A percentile compares a stretch with the other conserved stretches of the same genome.
These are phyloP conservation scores for Nipponacmea schrenckii DNA, from an alignment of 2,888 invertebrate genomes.

Conservation along the genomic window DNA sequence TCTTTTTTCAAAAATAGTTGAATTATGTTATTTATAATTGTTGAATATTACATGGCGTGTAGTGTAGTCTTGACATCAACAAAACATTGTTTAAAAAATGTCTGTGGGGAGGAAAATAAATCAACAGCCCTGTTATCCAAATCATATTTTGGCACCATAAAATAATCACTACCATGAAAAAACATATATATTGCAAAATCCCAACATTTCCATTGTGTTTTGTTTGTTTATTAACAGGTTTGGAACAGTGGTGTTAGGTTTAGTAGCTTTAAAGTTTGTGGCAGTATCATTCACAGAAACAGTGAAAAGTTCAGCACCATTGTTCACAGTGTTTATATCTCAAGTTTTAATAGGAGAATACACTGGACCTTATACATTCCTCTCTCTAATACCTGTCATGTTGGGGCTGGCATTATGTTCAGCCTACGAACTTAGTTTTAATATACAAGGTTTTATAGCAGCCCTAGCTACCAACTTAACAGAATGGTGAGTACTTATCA, in stretches of 20 bases:
- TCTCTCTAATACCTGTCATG: constrained; percentile 82
- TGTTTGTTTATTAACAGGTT: constrained; percentile 71
- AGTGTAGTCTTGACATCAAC: too few relatives aligned
- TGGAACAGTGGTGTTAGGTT: constrained; percentile 79
- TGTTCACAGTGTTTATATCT: constrained; percentile 82
- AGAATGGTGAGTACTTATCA: constrained; percentile 75
- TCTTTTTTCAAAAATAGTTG: too few relatives aligned
- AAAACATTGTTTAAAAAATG: too few relatives aligned
- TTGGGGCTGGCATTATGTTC: constrained; percentile 80
- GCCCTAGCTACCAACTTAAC: constrained; percentile 83
- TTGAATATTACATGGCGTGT: too few relatives aligned
- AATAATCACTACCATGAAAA: too few relatives aligned
- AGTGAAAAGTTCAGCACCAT: constrained; percentile 82
- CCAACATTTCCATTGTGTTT: too few relatives aligned
- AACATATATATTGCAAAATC: too few relatives aligned
- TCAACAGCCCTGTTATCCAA: too few relatives aligned
- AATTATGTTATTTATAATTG: too few relatives aligned
- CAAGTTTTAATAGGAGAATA: constrained; percentile 68
- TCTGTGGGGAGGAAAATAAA: too few relatives aligned
- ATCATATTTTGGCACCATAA: too few relatives aligned
- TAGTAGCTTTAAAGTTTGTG: constrained; percentile 81
- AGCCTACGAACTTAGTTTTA: constrained; percentile 81
- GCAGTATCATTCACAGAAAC: constrained; percentile 85
- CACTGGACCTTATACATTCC: constrained; percentile 72
- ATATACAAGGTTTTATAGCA: constrained; percentile 78